phyloP scores from a whole-genome alignment of 2,113 vertebrate genomes.

The Calidris pugnax region DNA sequence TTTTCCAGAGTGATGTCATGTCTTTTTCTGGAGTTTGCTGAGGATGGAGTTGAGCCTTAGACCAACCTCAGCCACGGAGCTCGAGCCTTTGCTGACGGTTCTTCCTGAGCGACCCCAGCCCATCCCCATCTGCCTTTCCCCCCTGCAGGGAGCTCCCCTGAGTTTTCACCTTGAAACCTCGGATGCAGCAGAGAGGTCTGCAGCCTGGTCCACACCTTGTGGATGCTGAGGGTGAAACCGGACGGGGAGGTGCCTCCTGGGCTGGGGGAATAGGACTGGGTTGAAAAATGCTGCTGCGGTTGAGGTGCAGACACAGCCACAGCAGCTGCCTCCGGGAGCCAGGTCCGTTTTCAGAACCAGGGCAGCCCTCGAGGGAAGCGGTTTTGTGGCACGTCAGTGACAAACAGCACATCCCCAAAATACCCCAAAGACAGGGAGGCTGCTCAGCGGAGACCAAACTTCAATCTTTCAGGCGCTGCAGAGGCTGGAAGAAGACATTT shows the following conservation, averaged over 20 bases:
- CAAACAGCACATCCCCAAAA: background rate
- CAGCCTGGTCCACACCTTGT: background rate
- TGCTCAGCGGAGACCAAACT: background rate
- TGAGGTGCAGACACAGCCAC: background rate
- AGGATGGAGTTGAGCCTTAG: background rate
- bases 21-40: conserved; percentile 14
- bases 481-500: background rate
- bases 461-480: background rate
- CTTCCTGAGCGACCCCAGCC: background rate
- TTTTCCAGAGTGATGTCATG: background rate
- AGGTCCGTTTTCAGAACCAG: background rate
- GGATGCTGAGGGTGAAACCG: background rate
- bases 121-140: background rate
- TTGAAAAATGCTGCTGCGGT: background rate
- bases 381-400: background rate
- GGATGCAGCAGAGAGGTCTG: background rate
- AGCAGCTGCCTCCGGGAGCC: background rate
- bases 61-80: background rate
- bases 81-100: background rate
- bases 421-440: background rate
- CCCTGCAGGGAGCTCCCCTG: accelerated
- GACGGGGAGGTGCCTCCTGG: background rate
- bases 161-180: background rate
- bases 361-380: background rate
- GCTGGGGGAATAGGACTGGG: background rate